Base-by-base conservation (phyloP, 2,113 vertebrate species). In the Caracal caracal region DNA sequence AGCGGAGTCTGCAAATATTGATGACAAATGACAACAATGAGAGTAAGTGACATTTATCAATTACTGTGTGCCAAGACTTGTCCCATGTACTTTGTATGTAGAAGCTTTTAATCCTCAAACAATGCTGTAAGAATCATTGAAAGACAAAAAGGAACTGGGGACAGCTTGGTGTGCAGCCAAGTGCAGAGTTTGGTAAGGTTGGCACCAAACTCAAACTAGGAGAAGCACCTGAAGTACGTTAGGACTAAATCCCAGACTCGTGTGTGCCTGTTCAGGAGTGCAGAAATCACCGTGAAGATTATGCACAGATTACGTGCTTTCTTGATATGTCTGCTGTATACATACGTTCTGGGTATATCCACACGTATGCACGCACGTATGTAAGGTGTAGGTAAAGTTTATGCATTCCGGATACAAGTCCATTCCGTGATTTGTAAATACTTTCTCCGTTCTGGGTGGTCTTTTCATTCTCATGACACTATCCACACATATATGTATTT, bases 201-300 rank as follows among this genome's bases (percentile, higher is more conserved):
- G 24, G 80, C 53, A 24, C 53, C 1, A 12, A 35, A 35, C 8
- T 24, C 11, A 22, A 43, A 8, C 13, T 49, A 33, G 30, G 35
- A 59, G 85, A 43, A 0, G 19, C 35, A 17, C 12, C 37, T 17
- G 12, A 24, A 30, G 10, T 2, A 17, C 24, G 37, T 20, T 2
- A 8, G 71, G 71, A 16, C 71, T 12, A 17, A 76, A 33, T 3
- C 56, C 26, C 12, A 28, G 53, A 17, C 20, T 33, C 10, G 5
- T 19, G 37, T 4, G 9, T 0, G 71, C 20, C 24, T 43, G 7
- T 1, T 19, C 33, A 2, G 2, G 35, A 28, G 56, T 13, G 16
- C 19, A 40, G 73, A 1, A 5, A 1, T 1, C 0, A 3, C 3
- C 5, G 40, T 0, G 9, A 28, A 28, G 87, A 2, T 1, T 11